Evolutionary conservation across 2,797 vertebrate genomes (phyloP), one percentile per base, ranked within the genome.

Genomic region (Enteromius mattozi): DNA sequence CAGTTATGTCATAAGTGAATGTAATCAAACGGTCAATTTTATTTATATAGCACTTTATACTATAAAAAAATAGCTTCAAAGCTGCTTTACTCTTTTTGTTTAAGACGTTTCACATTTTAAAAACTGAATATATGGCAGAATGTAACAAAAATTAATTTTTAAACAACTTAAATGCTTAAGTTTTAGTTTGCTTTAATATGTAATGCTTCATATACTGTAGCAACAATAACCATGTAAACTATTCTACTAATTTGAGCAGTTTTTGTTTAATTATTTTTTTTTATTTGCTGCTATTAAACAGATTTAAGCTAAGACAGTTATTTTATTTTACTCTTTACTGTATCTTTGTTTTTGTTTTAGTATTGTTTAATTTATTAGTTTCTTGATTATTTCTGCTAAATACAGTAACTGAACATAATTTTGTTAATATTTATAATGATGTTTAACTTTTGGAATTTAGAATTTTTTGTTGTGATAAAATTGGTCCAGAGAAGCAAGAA

Each of bases 1-100:
- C 47, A 54, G 71, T 75, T 54, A 54, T 75, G 47, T 75, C 72
- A 54, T 35, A 54, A 75, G 47, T 75, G 10, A 35, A 75, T 35
- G 47, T 54, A 75, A 75, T 75, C 27, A 54, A 10, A 35, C 13
- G 17, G 17, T 35, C 17, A n/a, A 75, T 54, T 75, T 54, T 35
- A 75, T 75, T 75, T 75, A 54, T 75, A 35, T 54, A 54, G 47
- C 30, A 35, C 30, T 75, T 54, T 35, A 33, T 75, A 6, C 71
- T 33, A 21, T 51, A 33, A 37, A 51, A 61, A 74, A 35, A n/a
- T 33, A 0, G 17, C 17, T 54, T 35, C 5, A 21, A 12, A 21
- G 30, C 10, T 21, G 30, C 27, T 35, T 51, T 35, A 21, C 5
- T 54, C 47, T 54, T 35, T 54, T 17, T 3, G 17, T 72, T 72